Evolutionary conservation across 2,113 vertebrate species (phyloP), one percentile per base, ranked within the genome.

Genomic region (Monopterus albus): DNA sequence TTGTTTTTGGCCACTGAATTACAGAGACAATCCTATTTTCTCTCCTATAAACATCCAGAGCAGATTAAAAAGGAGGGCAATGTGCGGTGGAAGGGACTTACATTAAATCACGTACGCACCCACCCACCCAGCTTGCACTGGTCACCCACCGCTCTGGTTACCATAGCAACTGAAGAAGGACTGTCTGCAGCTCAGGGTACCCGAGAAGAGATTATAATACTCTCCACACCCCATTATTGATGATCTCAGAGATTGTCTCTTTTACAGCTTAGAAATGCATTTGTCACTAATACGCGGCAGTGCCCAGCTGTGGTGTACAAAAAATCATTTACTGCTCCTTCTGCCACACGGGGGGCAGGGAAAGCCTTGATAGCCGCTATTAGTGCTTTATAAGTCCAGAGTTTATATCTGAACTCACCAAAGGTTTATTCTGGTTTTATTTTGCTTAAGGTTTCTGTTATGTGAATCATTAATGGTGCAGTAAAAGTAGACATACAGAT

Each of bases 111-210:
- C n/a, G n/a, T n/a, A 78, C 59, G 57, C 66, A 55, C 29, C 31
- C 13, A 20, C 65, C 75, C 81, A 63, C 78, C 85, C 78, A 52
- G 69, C 65, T 43, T 57, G 59, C 81, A 60, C 53, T 38, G 17
- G 73, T 84, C 61, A 83, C 67, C 87, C 75, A 66, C 74, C 9
- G 4, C 73, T 72, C 68, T 4, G 74, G 88, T 92, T 81, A n/a
- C 88, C 83, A 88, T 91, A 70, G 89, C 88, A 91, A 92, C 91
- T 77, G 81, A 75, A 62, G 71, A 72, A 75, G 72, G 50, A 64
- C 63, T 56, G 50, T 4, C 81, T 65, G 72, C 31, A 60, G 72
- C 74, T 66, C 31, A 18, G 69, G 52, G 31, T 82, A 73, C 62
- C 75, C 49, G 57, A 31, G 72, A 65, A 61, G 58, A 84, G 71